Evolutionary conservation across 2,113 vertebrate species (phyloP).

Genomic region (Malurus cyaneus): DNA sequence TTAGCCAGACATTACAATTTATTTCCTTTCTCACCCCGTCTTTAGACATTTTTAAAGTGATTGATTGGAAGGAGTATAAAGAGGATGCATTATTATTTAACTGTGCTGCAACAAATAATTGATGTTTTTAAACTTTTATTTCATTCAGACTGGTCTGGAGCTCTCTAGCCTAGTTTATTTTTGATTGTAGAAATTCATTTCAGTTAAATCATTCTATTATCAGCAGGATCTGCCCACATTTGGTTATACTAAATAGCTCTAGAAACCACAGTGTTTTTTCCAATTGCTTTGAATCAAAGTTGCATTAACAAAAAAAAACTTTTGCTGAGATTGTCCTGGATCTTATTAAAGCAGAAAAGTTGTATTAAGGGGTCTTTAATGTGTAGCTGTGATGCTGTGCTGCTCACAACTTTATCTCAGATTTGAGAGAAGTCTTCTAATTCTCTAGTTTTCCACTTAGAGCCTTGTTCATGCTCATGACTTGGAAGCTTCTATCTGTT

Average conservation of each 20-base stretch:
- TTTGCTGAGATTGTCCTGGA: not conserved
- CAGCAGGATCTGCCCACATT: conserved; percentile 47
- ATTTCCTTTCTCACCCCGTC: conserved; percentile 42
- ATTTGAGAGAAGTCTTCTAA: not conserved
- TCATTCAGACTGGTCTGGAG: conserved; percentile 39
- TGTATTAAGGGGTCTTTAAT: not conserved
- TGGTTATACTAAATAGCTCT: conserved; percentile 45
- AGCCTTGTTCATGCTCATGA: not conserved
- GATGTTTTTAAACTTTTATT: conserved; percentile 58
- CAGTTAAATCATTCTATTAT: conserved; percentile 59
- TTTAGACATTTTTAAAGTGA: conserved; percentile 52
- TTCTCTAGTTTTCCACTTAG: not conserved
- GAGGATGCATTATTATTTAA: conserved; percentile 56
- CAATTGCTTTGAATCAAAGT: conserved; percentile 58
- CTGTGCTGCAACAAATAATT: conserved; percentile 53
- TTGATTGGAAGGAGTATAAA: conserved; percentile 71
- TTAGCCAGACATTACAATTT: conserved; percentile 15
- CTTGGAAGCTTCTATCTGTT: not conserved
- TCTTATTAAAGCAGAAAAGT: conserved; percentile 36
- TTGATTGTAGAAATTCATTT: conserved; percentile 61
- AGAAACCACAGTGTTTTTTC: conserved; percentile 45
- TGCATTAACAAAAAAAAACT: not conserved
- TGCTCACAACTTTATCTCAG: not conserved
- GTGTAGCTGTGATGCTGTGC: not conserved
- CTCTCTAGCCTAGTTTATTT: conserved; percentile 55